Evolutionary conservation across 2,113 vertebrate species (phyloP).

Genomic region (Rhea americana): DNA sequence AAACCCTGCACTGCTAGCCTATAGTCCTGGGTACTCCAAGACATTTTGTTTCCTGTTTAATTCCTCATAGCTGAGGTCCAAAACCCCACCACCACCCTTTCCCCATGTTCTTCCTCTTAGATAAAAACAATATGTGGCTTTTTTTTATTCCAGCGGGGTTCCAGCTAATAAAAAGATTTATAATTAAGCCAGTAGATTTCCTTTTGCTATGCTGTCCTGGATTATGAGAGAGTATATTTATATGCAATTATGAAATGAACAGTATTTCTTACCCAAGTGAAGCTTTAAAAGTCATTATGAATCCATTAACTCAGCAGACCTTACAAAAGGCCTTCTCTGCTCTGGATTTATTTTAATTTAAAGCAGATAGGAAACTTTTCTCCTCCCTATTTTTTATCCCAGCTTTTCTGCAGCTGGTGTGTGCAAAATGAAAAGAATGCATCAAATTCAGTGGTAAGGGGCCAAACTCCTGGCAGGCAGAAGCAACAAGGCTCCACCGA

Average conservation of each 20-base stretch:
- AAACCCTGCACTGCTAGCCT: background rate
- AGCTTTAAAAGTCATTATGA: slow-evolving; percentile 87
- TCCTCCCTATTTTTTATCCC: slow-evolving; percentile 10
- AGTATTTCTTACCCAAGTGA: slow-evolving; percentile 84
- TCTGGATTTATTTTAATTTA: slow-evolving; percentile 82
- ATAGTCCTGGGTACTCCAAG: background rate
- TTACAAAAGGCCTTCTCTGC: slow-evolving; percentile 81
- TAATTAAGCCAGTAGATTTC: slow-evolving; percentile 82
- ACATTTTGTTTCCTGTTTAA: slow-evolving; percentile 22
- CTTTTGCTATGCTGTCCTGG: slow-evolving; percentile 77
- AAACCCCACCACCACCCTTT: background rate
- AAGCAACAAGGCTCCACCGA: background rate
- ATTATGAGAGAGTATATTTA: slow-evolving; percentile 86
- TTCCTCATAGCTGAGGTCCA: slow-evolving; percentile 19
- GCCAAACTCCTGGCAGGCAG: background rate
- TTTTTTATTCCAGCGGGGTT: slow-evolving; percentile 71
- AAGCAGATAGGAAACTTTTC: slow-evolving; percentile 65
- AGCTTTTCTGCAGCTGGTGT: background rate
- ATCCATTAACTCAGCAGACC: slow-evolving; percentile 87
- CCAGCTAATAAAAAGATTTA: slow-evolving; percentile 84
- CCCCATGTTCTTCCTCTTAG: slow-evolving; percentile 34
- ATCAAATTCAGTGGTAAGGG: background rate
- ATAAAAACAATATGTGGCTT: slow-evolving; percentile 70
- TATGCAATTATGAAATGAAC: slow-evolving; percentile 86
- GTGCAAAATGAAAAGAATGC: background rate